Conservation (phyloP, 2,888 invertebrate species). For the Acleris cristana region DNA sequence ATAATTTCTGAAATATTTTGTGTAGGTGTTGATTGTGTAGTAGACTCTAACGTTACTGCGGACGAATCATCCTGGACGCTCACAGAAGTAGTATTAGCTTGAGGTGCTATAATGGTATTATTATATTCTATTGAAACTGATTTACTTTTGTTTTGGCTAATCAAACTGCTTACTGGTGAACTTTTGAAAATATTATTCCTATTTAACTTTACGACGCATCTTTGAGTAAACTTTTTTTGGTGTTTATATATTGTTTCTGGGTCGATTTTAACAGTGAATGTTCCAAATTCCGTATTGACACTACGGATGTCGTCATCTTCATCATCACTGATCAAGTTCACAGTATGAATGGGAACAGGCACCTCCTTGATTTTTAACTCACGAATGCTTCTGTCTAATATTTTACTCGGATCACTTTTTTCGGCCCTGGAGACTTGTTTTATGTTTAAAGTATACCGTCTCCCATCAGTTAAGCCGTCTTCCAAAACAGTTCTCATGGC, state of each 20-base stretch:
- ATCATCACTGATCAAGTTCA: conserved; percentile 73
- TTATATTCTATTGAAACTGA: background rate
- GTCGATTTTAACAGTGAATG: conserved; percentile 52
- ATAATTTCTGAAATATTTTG: conserved; percentile 46
- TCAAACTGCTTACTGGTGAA: background rate
- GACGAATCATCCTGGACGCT: background rate
- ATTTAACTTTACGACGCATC: conserved; percentile 56
- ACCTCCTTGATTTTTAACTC: conserved; percentile 44
- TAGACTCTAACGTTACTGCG: background rate
- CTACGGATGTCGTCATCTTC: conserved; percentile 53
- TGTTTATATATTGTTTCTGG: conserved; percentile 53
- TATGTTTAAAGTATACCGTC: conserved; percentile 61
- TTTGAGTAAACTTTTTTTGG: conserved; percentile 58
- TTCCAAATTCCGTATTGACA: conserved; percentile 66
- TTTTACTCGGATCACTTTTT: conserved; percentile 42
- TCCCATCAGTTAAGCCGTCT: conserved; percentile 50
- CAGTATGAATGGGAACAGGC: conserved; percentile 54
- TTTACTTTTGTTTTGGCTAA: conserved; percentile 18
- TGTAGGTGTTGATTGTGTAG: background rate
- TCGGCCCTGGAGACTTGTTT: conserved; percentile 52
- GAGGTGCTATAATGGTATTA: background rate
- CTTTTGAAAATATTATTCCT: conserved; percentile 41
- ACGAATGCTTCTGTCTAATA: conserved; percentile 49
- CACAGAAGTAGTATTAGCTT: background rate
- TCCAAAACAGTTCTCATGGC: conserved; percentile 55